Conservation (phyloP, 2,888 invertebrate genomes). For the Mesorhabditis spiculigera region DNA sequence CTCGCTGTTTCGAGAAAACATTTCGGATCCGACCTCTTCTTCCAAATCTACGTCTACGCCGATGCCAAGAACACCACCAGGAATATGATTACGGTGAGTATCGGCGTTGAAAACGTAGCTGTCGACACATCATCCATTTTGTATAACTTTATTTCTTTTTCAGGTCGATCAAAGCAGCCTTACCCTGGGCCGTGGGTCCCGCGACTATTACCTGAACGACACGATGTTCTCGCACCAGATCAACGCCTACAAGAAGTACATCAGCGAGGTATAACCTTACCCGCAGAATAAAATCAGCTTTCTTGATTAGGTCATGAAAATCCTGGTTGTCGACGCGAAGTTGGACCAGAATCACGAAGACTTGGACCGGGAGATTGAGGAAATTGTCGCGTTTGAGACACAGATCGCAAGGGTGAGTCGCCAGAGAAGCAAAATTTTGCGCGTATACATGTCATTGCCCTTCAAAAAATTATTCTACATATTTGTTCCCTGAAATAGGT, state of each 20-base stretch:
- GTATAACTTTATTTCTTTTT: constrained; percentile 13
- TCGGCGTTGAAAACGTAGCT: background rate
- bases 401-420: constrained; percentile 31
- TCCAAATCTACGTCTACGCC: constrained; percentile 55
- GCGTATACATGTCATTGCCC: background rate
- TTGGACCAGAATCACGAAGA: constrained; percentile 20
- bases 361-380: constrained; percentile 26
- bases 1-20: constrained; percentile 8
- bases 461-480: background rate
- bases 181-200: constrained; percentile 47
- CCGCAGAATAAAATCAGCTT: background rate
- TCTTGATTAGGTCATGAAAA: constrained; percentile 25
- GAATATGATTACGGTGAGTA: constrained; percentile 31
- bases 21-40: constrained; percentile 49
- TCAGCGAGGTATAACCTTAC: constrained; percentile 19
- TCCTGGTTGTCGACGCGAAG: constrained; percentile 27
- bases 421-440: background rate
- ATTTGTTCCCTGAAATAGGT: background rate
- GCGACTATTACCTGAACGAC: constrained; percentile 56
- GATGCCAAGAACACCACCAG: constrained; percentile 51
- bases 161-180: constrained; percentile 53
- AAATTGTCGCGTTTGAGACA: constrained; percentile 37
- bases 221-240: constrained; percentile 53
- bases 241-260: constrained; percentile 50
- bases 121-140: background rate